Conservation (phyloP, 1,140 invertebrate species). For the Anoplophora glabripennis region DNA sequence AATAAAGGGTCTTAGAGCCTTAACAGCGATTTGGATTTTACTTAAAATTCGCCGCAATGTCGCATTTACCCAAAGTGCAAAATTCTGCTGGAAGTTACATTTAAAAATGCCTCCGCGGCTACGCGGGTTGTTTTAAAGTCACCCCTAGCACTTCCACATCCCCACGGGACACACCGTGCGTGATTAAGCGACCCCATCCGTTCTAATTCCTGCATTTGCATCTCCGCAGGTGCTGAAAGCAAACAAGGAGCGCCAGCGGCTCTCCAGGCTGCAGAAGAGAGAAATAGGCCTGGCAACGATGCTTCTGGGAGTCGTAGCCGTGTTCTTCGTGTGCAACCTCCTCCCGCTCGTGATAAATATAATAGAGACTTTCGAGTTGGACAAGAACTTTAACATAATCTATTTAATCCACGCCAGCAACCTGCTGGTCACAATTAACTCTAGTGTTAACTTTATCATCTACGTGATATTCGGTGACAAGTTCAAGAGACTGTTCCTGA, state of each 20-base stretch:
- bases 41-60: no score
- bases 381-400: conserved; percentile 55
- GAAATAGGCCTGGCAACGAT: conserved; percentile 91
- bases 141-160: no score
- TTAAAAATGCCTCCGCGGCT: no score
- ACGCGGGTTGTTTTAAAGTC: no score
- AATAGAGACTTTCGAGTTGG: conserved; percentile 68
- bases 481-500: conserved; percentile 86
- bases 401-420: conserved; percentile 87
- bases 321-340: conserved; percentile 93
- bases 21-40: no score
- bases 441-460: conserved; percentile 95
- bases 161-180: no score
- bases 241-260: conserved; percentile 75
- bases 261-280: conserved; percentile 76
- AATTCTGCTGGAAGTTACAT: no score
- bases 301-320: conserved; percentile 89
- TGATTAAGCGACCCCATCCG: no score
- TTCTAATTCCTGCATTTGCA: no score
- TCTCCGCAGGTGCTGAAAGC: conserved; percentile 72
- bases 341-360: conserved; percentile 87
- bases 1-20: no score
- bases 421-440: conserved; percentile 93
- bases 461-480: conserved; percentile 97
- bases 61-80: no score